phyloP scores from a whole-genome alignment of 2,888 invertebrate genomes.

The Hydraecia micacea region DNA sequence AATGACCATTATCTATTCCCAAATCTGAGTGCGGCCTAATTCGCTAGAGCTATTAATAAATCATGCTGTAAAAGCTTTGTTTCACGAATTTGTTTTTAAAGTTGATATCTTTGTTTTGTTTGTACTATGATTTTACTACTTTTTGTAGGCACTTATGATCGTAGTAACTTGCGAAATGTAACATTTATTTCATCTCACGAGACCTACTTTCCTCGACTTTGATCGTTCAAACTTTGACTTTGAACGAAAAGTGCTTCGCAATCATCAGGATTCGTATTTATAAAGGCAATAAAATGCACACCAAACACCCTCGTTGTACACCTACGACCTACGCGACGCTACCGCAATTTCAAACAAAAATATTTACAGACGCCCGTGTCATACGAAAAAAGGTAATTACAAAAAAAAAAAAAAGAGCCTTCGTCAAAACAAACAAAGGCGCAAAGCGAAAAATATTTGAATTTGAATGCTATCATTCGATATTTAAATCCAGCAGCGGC shows the following conservation, averaged over 20 bases:
- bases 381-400: slow-evolving; percentile 65
- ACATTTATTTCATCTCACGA: slow-evolving; percentile 31
- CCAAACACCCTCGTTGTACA: slow-evolving; percentile 30
- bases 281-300: slow-evolving; percentile 50
- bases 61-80: slow-evolving; percentile 56
- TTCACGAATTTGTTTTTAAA: slow-evolving; percentile 22
- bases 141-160: background rate
- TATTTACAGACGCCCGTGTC: slow-evolving; percentile 48
- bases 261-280: slow-evolving; percentile 46
- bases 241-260: slow-evolving; percentile 29
- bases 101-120: background rate
- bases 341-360: slow-evolving; percentile 52
- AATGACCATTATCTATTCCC: slow-evolving; percentile 53
- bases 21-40: slow-evolving; percentile 45
- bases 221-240: slow-evolving; percentile 24
- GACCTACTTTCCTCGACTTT: slow-evolving; percentile 6
- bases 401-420: slow-evolving; percentile 73
- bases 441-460: slow-evolving; percentile 85
- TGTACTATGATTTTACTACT: background rate
- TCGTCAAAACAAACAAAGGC: slow-evolving; percentile 83
- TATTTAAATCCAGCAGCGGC: slow-evolving; percentile 86
- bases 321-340: slow-evolving; percentile 29
- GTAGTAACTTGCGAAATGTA: background rate
- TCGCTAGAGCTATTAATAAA: slow-evolving; percentile 50
- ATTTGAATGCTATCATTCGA: slow-evolving; percentile 90